A percentile compares a stretch with the other conserved stretches of the same genome.
Evolutionary conservation across 2,888 invertebrate species (phyloP).

Genomic region (Heliconius ethilla): DNA sequence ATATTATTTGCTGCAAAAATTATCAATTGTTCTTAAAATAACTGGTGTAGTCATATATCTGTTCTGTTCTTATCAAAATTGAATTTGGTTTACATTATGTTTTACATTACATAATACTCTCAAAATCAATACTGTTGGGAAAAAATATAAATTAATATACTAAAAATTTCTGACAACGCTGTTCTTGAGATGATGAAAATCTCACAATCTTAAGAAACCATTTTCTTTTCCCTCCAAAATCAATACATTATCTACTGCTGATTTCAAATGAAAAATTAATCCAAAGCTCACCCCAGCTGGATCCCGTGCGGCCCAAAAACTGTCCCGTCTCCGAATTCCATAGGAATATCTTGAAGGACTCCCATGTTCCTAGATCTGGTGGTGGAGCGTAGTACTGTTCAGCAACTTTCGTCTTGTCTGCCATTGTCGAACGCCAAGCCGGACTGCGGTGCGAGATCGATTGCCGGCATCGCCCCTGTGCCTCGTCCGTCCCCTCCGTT

Average conservation of each 20-base stretch:
- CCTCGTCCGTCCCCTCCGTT: conserved; percentile 48
- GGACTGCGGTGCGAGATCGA: conserved; percentile 77
- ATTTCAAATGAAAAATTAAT: not conserved
- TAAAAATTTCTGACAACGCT: not conserved
- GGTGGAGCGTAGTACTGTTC: conserved; percentile 91
- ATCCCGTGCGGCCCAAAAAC: conserved; percentile 94
- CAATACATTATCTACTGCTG: conserved; percentile 30
- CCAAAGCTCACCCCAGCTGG: conserved; percentile 94
- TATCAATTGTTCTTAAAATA: conserved; percentile 8
- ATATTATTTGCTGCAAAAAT: not conserved
- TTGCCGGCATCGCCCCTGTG: conserved; percentile 68
- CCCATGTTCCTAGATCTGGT: conserved; percentile 92
- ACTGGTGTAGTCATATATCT: not conserved
- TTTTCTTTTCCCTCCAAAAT: conserved; percentile 63
- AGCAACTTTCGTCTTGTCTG: conserved; percentile 87
- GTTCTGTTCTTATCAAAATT: not conserved
- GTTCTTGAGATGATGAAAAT: not conserved
- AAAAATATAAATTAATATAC: not conserved
- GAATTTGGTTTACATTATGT: not conserved
- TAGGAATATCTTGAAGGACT: conserved; percentile 91
- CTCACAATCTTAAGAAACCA: conserved; percentile 33
- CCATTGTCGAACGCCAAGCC: conserved; percentile 82
- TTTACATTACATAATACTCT: not conserved
- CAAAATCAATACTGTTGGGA: not conserved
- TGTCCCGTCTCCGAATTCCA: conserved; percentile 96